Base-by-base conservation (phyloP, 2,888 invertebrate species). In the Drosophila antonietae region DNA sequence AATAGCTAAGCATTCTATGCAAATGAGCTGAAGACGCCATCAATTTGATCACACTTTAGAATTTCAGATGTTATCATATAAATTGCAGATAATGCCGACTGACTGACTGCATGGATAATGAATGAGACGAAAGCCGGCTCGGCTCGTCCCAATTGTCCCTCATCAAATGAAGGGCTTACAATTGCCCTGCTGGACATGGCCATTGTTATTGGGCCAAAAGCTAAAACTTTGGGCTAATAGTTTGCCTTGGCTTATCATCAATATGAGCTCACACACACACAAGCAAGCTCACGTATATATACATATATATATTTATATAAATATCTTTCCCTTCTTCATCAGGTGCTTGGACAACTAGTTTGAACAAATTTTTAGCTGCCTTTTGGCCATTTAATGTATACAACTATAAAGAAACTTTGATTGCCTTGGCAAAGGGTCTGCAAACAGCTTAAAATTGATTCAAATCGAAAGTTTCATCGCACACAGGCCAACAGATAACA, bases 1-100 rank as follows among this genome's bases (percentile, higher is more conserved):
- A 68, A 49, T 14, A 41, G 55, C 14, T 55, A 41, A 41, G 37
- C 44, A 33, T 37, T 23, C 37, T 39, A 62, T 62, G 62, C 56
- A 63, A 63, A 57, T 41, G 20, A 41, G 15, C 0, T 23, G 2
- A 18, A 55, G 41, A 41, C 55, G 23, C n/a, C 53, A 53, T 53
- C 39, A 53, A 23, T 53, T 53, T 37, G 15, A 18, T 18, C n/a
- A 8, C 7, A 39, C 12, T 12, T 55, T 28, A 12, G n/a, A 55
- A 55, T 41, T 55, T 55, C 31, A 28, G 18, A 18, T 18, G 18
- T 41, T 28, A 55, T 55, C 55, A 55, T 53, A 20, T 7, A 41
- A 55, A 41, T 55, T 31, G 41, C 31, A 55, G 28, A 41, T 41
- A 41, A 55, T 55, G 41, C 41, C 12, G 28, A 55, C 12, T 39